A percentile compares a stretch with the other conserved stretches of the same genome.
phyloP scores from a whole-genome alignment of 2,888 invertebrate species.

The Luffia ferchaultella region DNA sequence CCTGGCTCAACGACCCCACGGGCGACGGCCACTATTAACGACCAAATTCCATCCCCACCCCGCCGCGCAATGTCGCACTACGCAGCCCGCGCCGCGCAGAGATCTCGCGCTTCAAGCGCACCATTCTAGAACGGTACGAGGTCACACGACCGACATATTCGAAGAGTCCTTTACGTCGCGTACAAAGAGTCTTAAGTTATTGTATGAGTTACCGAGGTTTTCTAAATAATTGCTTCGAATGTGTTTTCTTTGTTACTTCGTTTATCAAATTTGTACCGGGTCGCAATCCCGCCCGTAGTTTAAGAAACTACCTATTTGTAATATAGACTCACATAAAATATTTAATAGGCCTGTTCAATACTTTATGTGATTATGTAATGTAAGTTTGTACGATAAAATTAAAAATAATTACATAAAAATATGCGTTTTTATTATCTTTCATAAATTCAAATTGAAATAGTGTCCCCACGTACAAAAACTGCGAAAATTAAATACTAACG shows the following conservation, averaged over 20 bases:
- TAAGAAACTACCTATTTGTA: slow-evolving; percentile 61
- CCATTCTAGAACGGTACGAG: slow-evolving; percentile 15
- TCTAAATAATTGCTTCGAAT: slow-evolving; percentile 27
- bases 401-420: slow-evolving; percentile 25
- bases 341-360: slow-evolving; percentile 65
- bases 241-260: slow-evolving; percentile 44
- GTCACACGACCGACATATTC: slow-evolving; percentile 6
- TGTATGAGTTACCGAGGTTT: background rate
- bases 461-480: too few relatives aligned
- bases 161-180: background rate
- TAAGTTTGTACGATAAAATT: slow-evolving; percentile 63
- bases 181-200: background rate
- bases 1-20: slow-evolving; percentile 93
- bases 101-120: slow-evolving; percentile 55
- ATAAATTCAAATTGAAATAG: slow-evolving; percentile 4
- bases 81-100: slow-evolving; percentile 32
- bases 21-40: slow-evolving; percentile 90
- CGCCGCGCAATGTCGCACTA: too few relatives aligned
- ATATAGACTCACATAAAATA: slow-evolving; percentile 65
- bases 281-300: slow-evolving; percentile 63
- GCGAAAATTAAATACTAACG: too few relatives aligned
- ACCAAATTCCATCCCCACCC: too few relatives aligned
- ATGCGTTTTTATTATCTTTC: slow-evolving; percentile 8
- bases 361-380: slow-evolving; percentile 63
- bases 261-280: slow-evolving; percentile 52